Conservation (phyloP, 2,797 vertebrate species). For the Channallabes apus region DNA sequence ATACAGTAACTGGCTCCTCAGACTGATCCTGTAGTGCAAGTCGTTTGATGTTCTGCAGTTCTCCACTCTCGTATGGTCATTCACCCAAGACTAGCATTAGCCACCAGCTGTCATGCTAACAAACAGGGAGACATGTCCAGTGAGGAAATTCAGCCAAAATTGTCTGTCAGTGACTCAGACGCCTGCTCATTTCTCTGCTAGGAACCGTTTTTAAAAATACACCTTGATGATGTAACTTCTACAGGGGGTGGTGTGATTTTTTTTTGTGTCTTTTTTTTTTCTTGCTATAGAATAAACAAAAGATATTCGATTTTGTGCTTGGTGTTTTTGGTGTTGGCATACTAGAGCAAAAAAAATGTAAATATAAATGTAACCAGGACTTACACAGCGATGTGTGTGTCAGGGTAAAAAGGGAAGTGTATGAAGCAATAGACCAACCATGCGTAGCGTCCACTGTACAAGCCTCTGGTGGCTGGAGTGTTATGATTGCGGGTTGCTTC, state of each 20-base stretch:
- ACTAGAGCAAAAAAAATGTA: background rate
- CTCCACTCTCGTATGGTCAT: background rate
- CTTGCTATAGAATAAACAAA: background rate
- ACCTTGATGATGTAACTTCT: background rate
- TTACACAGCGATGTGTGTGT: too few species aligned
- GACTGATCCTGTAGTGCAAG: background rate
- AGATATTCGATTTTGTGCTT: background rate
- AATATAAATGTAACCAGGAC: too few species aligned
- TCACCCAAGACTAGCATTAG: background rate
- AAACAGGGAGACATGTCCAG: background rate
- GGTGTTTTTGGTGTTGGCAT: background rate
- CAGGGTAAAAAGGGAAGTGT: too few species aligned
- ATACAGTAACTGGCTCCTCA: background rate
- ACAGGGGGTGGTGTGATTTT: background rate
- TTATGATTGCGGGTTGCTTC: too few species aligned
- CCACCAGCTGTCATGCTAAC: constrained; percentile 8
- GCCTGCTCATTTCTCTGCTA: background rate
- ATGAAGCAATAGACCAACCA: too few species aligned
- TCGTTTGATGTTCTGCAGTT: background rate
- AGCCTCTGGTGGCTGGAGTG: too few species aligned
- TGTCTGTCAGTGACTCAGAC: background rate
- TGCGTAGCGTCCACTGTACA: too few species aligned
- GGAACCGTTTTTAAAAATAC: background rate
- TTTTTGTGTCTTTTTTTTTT: background rate
- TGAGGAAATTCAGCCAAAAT: background rate